Percentiles rank a stretch among this genome's conserved stretches.
phyloP scores from a whole-genome alignment of 2,888 invertebrate species.

The Polydrusus cervinus region DNA sequence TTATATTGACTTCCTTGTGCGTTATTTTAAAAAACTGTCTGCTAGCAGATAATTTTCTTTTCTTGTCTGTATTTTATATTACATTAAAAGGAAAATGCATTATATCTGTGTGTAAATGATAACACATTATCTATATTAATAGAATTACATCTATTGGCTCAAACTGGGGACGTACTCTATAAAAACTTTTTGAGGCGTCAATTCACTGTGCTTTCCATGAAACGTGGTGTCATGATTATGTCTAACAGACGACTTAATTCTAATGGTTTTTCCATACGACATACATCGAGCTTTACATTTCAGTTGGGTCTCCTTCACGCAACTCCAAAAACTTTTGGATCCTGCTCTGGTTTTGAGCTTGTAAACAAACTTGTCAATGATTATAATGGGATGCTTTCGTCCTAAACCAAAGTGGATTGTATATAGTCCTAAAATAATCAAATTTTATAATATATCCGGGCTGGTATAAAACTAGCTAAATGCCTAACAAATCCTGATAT shows the following conservation, averaged over 20 bases:
- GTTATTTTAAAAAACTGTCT: too few species aligned
- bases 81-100: too few species aligned
- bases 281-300: slow-evolving; percentile 29
- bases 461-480: too few species aligned
- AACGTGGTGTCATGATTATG: slow-evolving; percentile 35
- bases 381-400: slow-evolving; percentile 52
- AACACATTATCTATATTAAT: too few species aligned
- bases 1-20: too few species aligned
- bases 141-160: too few species aligned
- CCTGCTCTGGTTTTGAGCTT: neutral
- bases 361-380: slow-evolving; percentile 51
- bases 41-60: too few species aligned
- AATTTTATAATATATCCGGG: neutral
- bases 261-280: slow-evolving; percentile 31
- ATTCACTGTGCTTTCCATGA: slow-evolving; percentile 7
- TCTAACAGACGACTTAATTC: slow-evolving; percentile 26
- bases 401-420: slow-evolving; percentile 47
- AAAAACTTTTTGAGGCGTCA: slow-evolving; percentile 11
- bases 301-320: neutral
- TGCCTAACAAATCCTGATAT: too few species aligned
- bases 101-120: too few species aligned
- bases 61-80: too few species aligned
- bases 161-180: neutral
- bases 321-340: slow-evolving; percentile 18
- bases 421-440: slow-evolving; percentile 42